Evolutionary conservation across 2,113 vertebrate genomes (phyloP), one percentile per base, ranked within the genome.

Genomic region (Antennarius striatus): DNA sequence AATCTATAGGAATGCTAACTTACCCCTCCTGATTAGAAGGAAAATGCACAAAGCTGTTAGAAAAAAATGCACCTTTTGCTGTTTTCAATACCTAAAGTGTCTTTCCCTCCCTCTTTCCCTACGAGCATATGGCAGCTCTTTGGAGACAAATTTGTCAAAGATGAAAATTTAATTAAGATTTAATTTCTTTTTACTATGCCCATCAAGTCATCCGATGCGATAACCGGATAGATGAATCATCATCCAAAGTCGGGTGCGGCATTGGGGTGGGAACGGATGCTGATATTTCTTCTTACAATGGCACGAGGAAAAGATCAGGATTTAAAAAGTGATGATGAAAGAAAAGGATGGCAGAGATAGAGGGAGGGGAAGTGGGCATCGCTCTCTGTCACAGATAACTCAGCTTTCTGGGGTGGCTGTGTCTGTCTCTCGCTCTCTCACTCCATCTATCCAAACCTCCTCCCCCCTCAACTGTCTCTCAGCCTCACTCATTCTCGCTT

Each of bases 161-260:
- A 82, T 81, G 82, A 83, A 86, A 86, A 81, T 82, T 68, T 87
- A 86, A 85, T 91, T 87, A 89, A 81, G 86, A 87, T 89, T 89
- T 90, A 89, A 91, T 90, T 84, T 85, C 55, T 84, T 84, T 87
- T 86, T 81, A 88, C 79, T 74, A 67, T 80, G 74, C 83, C 81
- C 82, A 89, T 88, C 88, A 84, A 84, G 86, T 84, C 71, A 63
- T 81, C 81, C 75, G 79, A 87, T 71, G 64, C 13, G 79, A 80
- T 88, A 85, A 84, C 75, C 69, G 82, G 80, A 69, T 81, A 67
- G 69, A 90, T 90, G 85, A 85, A 89, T 91, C 85, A 90, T 80
- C 72, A 64, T 76, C n/a, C 39, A 36, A 50, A 9, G 42, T 11
- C 42, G 56, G 56, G 49, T 28, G 43, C 16, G 36, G 36, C 42